Base-by-base conservation (phyloP, 2,888 invertebrate genomes). In the Ophioninae sp. region DNA sequence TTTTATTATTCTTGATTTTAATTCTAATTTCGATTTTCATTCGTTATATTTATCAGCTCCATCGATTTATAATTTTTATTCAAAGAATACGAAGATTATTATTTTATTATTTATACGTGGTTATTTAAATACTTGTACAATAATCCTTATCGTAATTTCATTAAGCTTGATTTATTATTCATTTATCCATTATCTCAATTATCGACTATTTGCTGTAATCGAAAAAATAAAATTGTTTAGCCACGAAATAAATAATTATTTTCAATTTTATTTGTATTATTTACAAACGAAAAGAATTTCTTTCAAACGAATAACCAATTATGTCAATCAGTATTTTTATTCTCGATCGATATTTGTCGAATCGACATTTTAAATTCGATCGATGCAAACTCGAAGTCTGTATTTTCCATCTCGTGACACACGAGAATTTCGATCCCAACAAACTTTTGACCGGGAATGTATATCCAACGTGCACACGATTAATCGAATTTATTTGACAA, bases 401-500 rank as follows among this genome's bases (percentile, higher is more conserved):
- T 50, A 50, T 50, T 17, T 50, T 17, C 50, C 6, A 50, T 50
- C 50, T 13, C 50, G 50, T 50, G 50, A 50, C 50, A 50, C 6
- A 13, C 50, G 13, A 50, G 50, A 50, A 17, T 50, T 17, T 50
- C 50, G 30, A 50, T 13, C 50, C 3, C 13, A 50, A 17, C 50
- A 17, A 50, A 50, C 50, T 50, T 50, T 50, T 50, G 17, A 17
- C 20, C 59, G 73, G 21, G 62, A 62, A 62, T 23, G 30, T 62
- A 39, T 21, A 39, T 41, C 21, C 37, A 56, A 30, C 39, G 37
- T 68, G 65, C 20, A 56, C 21, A 23, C 37, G 37, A 20, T 65
- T 65, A 30, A 61, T 79, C 41, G 62, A 50, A 74, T 74, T 79
- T 37, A 23, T 68, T 57, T 23, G 61, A 59, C 37, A 59, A 44